phyloP scores from a whole-genome alignment of 2,113 vertebrate genomes.

The Asarcornis scutulata region DNA sequence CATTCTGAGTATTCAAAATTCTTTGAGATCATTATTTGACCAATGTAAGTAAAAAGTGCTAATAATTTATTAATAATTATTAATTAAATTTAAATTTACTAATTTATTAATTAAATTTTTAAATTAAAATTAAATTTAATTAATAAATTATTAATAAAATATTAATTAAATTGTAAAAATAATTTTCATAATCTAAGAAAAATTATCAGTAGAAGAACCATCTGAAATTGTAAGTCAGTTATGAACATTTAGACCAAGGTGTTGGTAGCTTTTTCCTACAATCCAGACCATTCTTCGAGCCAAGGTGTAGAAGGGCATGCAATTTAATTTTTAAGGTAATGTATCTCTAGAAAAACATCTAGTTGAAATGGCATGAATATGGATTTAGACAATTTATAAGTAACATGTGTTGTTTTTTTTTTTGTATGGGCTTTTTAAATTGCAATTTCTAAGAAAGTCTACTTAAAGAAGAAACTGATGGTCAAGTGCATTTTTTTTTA shows the following conservation, averaged over 20 bases:
- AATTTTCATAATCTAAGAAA: neutral
- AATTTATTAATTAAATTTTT: too few species aligned
- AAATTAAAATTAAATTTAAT: too few species aligned
- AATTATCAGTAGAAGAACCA: neutral
- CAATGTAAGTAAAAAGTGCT: neutral
- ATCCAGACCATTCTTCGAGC: neutral
- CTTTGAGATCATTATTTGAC: neutral
- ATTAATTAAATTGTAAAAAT: neutral
- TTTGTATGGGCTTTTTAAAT: neutral
- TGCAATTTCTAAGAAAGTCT: neutral
- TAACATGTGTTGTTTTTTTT: neutral
- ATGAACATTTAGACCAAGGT: neutral
- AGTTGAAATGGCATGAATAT: neutral
- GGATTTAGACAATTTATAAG: neutral
- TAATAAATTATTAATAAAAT: neutral
- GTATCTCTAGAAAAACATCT: neutral
- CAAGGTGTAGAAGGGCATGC: neutral
- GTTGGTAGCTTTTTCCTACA: neutral
- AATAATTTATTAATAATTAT: neutral
- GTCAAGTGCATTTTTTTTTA: neutral
- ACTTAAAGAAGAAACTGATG: neutral
- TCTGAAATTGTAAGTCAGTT: neutral
- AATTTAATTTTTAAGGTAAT: neutral
- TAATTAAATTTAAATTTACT: neutral
- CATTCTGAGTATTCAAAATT: neutral